Conservation (phyloP, 2,888 invertebrate genomes). For the Coleophora flavipennella region DNA sequence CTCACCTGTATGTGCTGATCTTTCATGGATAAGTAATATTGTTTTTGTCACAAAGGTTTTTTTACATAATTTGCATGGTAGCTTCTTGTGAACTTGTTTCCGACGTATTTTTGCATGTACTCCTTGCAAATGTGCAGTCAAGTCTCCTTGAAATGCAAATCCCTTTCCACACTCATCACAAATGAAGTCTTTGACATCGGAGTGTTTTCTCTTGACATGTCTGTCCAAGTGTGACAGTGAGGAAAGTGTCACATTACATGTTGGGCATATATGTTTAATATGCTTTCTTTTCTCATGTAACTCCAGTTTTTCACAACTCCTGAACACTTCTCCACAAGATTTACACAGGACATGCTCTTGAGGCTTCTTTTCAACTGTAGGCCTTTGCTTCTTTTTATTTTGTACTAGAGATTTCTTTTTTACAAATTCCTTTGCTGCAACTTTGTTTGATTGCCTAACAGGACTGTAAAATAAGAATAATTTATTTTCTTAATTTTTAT, state of each 20-base stretch:
- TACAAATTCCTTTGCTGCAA: too few relatives aligned
- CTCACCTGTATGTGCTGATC: slow-evolving; percentile 62
- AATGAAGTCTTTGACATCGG: slow-evolving; percentile 34
- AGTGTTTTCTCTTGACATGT: slow-evolving; percentile 49
- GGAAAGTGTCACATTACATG: slow-evolving; percentile 39
- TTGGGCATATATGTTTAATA: too few relatives aligned
- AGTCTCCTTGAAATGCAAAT: slow-evolving; percentile 47
- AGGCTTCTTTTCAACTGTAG: too few relatives aligned
- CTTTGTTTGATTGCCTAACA: too few relatives aligned
- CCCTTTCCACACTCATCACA: slow-evolving; percentile 46
- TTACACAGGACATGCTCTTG: too few relatives aligned
- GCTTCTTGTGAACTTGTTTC: slow-evolving; percentile 31
- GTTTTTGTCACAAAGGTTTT: slow-evolving; percentile 53
- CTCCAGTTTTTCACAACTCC: too few relatives aligned
- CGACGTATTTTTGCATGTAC: slow-evolving; percentile 39
- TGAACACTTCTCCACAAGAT: too few relatives aligned
- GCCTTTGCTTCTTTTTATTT: too few relatives aligned
- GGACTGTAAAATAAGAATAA: too few relatives aligned
- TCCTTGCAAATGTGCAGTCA: slow-evolving; percentile 39
- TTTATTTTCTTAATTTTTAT: too few relatives aligned
- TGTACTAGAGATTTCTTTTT: too few relatives aligned
- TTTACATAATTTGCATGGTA: slow-evolving; percentile 46
- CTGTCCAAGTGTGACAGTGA: slow-evolving; percentile 36
- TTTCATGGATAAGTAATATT: slow-evolving; percentile 52
- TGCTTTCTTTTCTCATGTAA: too few relatives aligned